Evolutionary conservation across 2,888 invertebrate genomes (phyloP), one percentile per base, ranked within the genome.

Genomic region (Rhimphoctona megacephalus): DNA sequence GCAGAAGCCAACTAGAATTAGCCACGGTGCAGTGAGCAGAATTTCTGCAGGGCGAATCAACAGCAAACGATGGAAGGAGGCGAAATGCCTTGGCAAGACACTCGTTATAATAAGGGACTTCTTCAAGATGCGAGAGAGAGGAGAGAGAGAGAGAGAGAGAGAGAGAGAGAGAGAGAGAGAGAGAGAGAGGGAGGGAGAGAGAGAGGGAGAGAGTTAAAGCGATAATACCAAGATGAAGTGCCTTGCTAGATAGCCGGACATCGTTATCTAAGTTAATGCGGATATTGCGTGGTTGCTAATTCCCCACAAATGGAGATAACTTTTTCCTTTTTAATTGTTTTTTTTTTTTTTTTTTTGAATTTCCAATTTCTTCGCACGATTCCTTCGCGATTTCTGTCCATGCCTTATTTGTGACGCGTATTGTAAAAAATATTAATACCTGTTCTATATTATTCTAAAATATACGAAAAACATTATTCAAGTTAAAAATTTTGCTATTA

Each of bases 261-360:
- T 33, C 57, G 72, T 49, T 72, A 77, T 82, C 85, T 79, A 57
- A 64, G 74, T 79, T 82, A 82, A 82, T 82, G 82, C 85, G 82
- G 64, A 85, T 82, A 67, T 85, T 76, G 69, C 69, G 67, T 67
- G 73, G 73, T 61, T 52, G 78, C 81, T 79, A 82, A 85, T 82
- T 81, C 78, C 69, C 52, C 67, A 76, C 67, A 74, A 67, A 49
- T 81, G 64, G 46, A 73, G 66, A 73, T 66, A 61, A 64, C 46
- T 36, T 70, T 39, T 11, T 19, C 30, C 43, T 54, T 36, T 61
- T 82, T 69, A 17, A 11, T 43, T 57, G 14, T 17, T 39, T 57
- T 57, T 57, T 49, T 33, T 25, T 46, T 11, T 33, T 33, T 33
- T 4, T 33, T 33, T 33, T 33, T 33, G 5, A 4, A 22, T 9